Evolutionary conservation across 2,888 invertebrate genomes (phyloP).

Genomic region (Chaetogeoica ovagalla): DNA sequence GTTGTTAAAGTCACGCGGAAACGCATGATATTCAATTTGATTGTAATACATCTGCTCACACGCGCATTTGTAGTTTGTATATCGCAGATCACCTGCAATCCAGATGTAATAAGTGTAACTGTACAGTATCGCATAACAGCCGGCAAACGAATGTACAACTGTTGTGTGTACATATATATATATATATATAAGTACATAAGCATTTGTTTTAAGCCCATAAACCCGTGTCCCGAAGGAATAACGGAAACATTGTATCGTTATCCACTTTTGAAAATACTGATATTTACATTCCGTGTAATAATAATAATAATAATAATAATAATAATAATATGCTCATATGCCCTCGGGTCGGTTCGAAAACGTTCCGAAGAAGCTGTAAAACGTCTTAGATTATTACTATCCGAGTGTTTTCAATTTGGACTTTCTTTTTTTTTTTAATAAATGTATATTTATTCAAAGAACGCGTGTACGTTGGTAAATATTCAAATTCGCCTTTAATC

Average conservation of each 20-base stretch:
- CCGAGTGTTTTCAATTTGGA: not conserved
- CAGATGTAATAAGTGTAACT: not conserved
- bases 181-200: too few relatives aligned
- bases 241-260: not conserved
- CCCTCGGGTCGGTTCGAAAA: not conserved
- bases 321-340: not conserved
- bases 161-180: too few relatives aligned
- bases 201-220: not conserved
- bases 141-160: too few relatives aligned
- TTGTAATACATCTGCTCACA: not conserved
- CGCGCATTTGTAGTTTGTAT: not conserved
- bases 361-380: not conserved
- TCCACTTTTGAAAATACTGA: conserved; percentile 23
- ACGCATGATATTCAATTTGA: conserved; percentile 1
- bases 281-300: conserved; percentile 10
- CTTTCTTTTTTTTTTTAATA: not conserved
- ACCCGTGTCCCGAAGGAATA: conserved; percentile 1
- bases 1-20: not conserved
- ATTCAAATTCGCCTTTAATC: too few relatives aligned
- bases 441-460: too few relatives aligned
- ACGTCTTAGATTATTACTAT: not conserved
- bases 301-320: too few relatives aligned
- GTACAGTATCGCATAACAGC: too few relatives aligned
- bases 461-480: too few relatives aligned
- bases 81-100: not conserved